phyloP scores from a whole-genome alignment of 2,113 vertebrate species.

The Cyrtonyx montezumae region DNA sequence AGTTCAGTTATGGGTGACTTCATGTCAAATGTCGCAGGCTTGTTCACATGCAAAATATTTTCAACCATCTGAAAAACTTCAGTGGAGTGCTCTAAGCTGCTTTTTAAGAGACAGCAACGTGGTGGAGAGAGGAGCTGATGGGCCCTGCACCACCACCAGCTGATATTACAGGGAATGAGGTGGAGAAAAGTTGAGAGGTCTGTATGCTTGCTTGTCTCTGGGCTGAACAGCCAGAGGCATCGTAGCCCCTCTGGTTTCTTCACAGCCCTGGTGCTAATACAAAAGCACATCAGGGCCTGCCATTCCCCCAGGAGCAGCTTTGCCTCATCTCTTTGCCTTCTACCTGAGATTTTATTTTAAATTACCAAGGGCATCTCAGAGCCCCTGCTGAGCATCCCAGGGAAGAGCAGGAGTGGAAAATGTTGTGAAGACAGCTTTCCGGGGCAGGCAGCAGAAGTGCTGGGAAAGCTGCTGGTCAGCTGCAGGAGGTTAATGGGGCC shows the following conservation, averaged over 20 bases:
- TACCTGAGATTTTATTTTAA: background rate
- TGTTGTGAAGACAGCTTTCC: background rate
- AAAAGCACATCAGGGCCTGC: accelerated
- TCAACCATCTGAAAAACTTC: background rate
- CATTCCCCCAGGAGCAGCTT: background rate
- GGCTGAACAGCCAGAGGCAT: background rate
- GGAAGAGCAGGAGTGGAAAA: background rate
- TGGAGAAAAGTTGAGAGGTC: background rate
- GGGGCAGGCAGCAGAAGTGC: background rate
- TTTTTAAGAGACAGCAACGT: background rate
- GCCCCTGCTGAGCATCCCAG: background rate
- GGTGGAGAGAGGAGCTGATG: background rate
- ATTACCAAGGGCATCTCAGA: background rate
- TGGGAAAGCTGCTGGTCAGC: background rate
- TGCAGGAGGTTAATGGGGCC: background rate
- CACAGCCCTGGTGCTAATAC: background rate
- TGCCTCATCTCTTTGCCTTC: background rate
- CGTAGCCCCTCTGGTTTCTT: background rate
- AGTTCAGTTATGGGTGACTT: background rate
- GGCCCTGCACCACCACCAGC: background rate
- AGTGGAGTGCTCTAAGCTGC: background rate
- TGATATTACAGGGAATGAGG: background rate
- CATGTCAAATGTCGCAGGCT: background rate
- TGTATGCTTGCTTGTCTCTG: background rate
- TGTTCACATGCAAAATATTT: background rate